Evolutionary conservation across 1,140 invertebrate species (phyloP).

Genomic region (Centruroides sculpturatus): DNA sequence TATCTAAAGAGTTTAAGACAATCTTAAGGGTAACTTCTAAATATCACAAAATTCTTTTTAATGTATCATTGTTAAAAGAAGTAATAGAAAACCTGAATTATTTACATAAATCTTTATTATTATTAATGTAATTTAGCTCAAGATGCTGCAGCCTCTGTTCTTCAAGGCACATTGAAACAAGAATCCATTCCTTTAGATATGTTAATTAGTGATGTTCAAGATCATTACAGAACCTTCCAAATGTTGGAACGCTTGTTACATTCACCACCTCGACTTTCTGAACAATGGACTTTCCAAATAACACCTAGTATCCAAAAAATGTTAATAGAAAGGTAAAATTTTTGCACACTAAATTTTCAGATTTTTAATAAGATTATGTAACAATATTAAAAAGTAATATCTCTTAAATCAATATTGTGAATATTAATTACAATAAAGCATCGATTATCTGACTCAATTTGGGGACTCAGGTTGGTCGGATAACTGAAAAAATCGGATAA

Average conservation of each 20-base stretch:
- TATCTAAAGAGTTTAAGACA: too few species aligned
- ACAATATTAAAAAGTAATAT: too few species aligned
- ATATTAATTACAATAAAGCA: too few species aligned
- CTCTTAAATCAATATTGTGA: too few species aligned
- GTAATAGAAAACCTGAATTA: not conserved
- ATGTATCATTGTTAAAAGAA: too few species aligned
- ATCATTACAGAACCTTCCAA: constrained; percentile 72
- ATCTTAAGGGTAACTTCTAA: too few species aligned
- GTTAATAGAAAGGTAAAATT: constrained; percentile 70
- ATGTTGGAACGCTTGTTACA: constrained; percentile 71
- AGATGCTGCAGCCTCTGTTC: constrained; percentile 63
- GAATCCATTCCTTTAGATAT: constrained; percentile 63
- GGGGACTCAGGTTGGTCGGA: too few species aligned
- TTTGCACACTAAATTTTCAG: not conserved
- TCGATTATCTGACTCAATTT: too few species aligned
- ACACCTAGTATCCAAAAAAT: constrained; percentile 67
- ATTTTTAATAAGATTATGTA: too few species aligned
- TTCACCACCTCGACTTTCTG: constrained; percentile 64
- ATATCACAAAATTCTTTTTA: not conserved
- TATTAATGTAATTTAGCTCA: constrained; percentile 42
- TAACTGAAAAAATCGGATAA: too few species aligned
- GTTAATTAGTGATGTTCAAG: constrained; percentile 71
- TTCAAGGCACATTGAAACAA: constrained; percentile 56
- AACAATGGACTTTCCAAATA: constrained; percentile 82
- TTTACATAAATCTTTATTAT: not conserved